Evolutionary conservation across 2,797 vertebrate genomes (phyloP).

Genomic region (Alcedo atthis): DNA sequence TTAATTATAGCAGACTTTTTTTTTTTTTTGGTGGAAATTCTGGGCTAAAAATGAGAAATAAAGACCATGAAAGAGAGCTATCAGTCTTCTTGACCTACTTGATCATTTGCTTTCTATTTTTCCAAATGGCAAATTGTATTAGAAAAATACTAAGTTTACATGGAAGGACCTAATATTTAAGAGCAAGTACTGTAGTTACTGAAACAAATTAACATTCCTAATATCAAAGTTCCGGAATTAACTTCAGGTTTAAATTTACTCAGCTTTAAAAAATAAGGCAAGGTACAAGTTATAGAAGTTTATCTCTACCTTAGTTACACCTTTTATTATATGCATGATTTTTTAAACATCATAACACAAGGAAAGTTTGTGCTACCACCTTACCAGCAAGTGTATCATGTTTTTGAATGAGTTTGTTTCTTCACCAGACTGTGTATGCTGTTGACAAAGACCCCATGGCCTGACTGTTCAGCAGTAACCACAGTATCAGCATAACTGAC

Average conservation of each 20-base stretch:
- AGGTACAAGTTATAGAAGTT: rapidly evolving
- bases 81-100: not conserved
- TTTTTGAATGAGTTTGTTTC: not conserved
- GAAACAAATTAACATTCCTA: not conserved
- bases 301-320: not conserved
- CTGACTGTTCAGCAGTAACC: not conserved
- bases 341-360: not conserved
- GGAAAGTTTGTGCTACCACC: not conserved
- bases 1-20: not conserved
- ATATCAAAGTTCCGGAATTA: not conserved
- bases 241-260: not conserved
- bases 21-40: not conserved
- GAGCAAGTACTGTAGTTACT: not conserved
- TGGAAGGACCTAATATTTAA: not conserved
- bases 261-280: not conserved
- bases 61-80: not conserved
- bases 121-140: too few species aligned
- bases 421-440: not conserved
- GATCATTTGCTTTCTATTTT: not conserved
- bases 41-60: not conserved
- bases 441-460: not conserved
- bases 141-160: not conserved
- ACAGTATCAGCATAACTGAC: not conserved
- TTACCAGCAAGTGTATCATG: not conserved
- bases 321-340: not conserved